phyloP scores from a whole-genome alignment of 2,888 invertebrate genomes.

The Campoplex nolae region DNA sequence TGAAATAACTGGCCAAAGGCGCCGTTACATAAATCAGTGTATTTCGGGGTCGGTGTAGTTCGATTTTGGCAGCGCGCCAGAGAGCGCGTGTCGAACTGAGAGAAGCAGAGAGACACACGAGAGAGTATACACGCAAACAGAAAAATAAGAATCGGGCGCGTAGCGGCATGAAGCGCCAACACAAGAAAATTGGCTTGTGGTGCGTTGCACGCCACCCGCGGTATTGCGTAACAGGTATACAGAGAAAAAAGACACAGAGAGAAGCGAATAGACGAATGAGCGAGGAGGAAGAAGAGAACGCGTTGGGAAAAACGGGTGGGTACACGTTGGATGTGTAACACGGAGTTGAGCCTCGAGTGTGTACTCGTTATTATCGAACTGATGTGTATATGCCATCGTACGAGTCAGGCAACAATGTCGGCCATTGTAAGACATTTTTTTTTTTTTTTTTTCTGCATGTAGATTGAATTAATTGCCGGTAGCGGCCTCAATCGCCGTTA shows the following conservation, averaged over 20 bases:
- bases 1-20: constrained; percentile 70
- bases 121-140: constrained; percentile 71
- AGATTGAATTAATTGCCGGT: constrained; percentile 62
- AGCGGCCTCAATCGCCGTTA: constrained; percentile 28
- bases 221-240: constrained; percentile 81
- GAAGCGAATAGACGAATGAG: constrained; percentile 68
- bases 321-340: constrained; percentile 53
- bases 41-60: constrained; percentile 79
- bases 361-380: constrained; percentile 51
- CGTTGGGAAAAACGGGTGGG: constrained; percentile 63
- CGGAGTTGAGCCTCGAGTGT: constrained; percentile 40
- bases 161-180: constrained; percentile 69
- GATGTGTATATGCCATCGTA: neutral
- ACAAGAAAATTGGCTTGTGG: constrained; percentile 40
- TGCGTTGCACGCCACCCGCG: constrained; percentile 73
- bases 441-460: constrained; percentile 16
- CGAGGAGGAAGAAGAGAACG: constrained; percentile 13
- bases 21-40: constrained; percentile 82
- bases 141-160: constrained; percentile 75
- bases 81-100: constrained; percentile 78
- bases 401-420: constrained; percentile 45
- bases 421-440: constrained; percentile 56
- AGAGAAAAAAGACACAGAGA: constrained; percentile 63
- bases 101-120: neutral
- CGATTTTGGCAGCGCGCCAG: constrained; percentile 81